Conservation (phyloP, 92 coral and sea anemone genomes). For the Desmophyllum pertusum region DNA sequence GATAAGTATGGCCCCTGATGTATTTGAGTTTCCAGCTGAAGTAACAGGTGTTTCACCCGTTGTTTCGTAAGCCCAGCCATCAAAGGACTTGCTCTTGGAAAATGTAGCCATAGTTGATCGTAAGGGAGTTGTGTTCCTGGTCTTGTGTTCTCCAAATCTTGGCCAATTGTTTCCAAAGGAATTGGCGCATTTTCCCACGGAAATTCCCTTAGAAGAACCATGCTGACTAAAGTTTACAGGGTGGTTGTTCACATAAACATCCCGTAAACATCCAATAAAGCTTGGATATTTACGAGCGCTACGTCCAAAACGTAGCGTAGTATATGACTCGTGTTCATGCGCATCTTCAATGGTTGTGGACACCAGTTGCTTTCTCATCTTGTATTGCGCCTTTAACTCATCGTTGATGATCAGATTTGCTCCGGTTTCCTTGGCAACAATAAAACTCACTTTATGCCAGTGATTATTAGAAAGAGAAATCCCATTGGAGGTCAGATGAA, state of each 20-base stretch:
- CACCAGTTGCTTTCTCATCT: not conserved
- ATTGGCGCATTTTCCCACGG: not conserved
- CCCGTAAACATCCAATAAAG: slow-evolving; percentile 37
- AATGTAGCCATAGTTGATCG: not conserved
- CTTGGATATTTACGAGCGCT: slow-evolving; percentile 23
- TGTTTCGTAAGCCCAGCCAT: not conserved
- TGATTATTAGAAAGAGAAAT: slow-evolving; percentile 7
- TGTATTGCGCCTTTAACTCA: not conserved
- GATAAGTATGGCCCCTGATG: not conserved
- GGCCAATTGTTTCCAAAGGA: not conserved
- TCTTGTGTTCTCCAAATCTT: not conserved
- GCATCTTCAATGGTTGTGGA: not conserved
- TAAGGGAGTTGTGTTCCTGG: not conserved
- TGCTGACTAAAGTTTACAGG: slow-evolving; percentile 13
- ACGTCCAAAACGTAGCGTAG: slow-evolving; percentile 27
- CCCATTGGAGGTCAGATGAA: not conserved
- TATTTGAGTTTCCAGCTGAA: not conserved
- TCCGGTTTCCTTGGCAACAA: slow-evolving; percentile 6
- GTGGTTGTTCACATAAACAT: slow-evolving; percentile 20
- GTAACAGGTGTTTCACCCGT: not conserved
- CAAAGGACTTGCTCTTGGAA: not conserved
- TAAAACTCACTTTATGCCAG: slow-evolving; percentile 21
- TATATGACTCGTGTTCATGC: not conserved
- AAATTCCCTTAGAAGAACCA: not conserved
- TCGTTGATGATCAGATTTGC: slow-evolving; percentile 10